Evolutionary conservation across 2,113 vertebrate species (phyloP), one percentile per base, ranked within the genome.

Genomic region (Rhynchomys soricoides): DNA sequence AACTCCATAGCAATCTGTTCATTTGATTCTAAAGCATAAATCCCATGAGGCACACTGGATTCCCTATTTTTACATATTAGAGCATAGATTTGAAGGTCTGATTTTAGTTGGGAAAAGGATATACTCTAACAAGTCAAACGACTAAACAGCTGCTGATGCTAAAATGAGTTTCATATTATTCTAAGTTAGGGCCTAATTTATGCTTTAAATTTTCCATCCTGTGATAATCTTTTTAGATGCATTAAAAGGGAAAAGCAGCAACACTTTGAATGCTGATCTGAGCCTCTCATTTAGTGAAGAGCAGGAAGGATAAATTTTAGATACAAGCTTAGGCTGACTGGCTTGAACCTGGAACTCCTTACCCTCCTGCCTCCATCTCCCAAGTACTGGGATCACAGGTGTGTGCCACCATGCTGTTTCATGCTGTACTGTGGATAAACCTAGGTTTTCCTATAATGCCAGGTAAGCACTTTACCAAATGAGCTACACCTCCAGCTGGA

Each of bases 31-130:
- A 86, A 90, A 93, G 40, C 2, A 16, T 78, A 86, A 91, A 93
- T 93, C 50, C 83, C 92, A 94, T 29, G 31, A 86, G 82, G 96
- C 86, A 29, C 66, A 77, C 94, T 45, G 93, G 90, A 94, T 96
- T 90, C 68, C 91, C 91, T 81, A 77, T 89, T 97, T 96, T 92
- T 71, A 45, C 86, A 85, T 52, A 97, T 73, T 22, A 48, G 68
- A 55, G 16, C 75, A 95, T 91, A 96, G 74, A 95, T 93, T 37
- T 86, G n/a, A 96, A 97, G 73, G 78, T 87, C 82, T 94, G 89
- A 95, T 95, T 96, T 94, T 92, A 96, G 95, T 74, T 88, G 71
- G 68, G 89, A 96, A 95, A 97, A 97, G 59, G 83, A 94, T 97
- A 94, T 90, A 96, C 71, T 94, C 21, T 83, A 96, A 94, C 73